Evolutionary conservation across 2,113 vertebrate genomes (phyloP).

Genomic region (Heteronetta atricapilla): DNA sequence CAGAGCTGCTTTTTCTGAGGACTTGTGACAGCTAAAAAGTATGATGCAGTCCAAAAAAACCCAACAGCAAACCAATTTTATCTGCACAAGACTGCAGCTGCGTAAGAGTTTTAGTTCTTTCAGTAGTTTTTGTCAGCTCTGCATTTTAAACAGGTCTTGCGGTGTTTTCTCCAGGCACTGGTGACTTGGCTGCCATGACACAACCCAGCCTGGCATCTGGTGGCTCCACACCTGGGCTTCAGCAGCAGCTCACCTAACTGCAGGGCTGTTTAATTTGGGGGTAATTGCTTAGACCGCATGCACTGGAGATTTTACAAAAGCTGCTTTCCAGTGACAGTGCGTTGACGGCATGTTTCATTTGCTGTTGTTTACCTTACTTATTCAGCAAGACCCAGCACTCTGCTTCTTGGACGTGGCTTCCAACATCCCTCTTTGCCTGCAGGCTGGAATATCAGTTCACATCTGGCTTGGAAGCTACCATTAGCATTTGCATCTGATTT

Average conservation of each 20-base stretch:
- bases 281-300: neutral
- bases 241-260: neutral
- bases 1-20: neutral
- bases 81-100: neutral
- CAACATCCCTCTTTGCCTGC: neutral
- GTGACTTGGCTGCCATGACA: neutral
- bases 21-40: neutral
- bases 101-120: neutral
- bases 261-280: neutral
- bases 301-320: neutral
- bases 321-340: neutral
- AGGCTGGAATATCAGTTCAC: neutral
- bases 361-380: neutral
- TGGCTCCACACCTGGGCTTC: neutral
- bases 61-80: neutral
- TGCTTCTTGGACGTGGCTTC: neutral
- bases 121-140: neutral
- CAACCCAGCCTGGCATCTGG: neutral
- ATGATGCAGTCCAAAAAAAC: neutral
- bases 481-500: constrained; percentile 18
- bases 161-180: neutral
- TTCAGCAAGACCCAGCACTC: neutral
- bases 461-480: neutral
- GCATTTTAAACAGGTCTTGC: neutral
- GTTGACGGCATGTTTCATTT: neutral